Evolutionary conservation across 2,113 vertebrate genomes (phyloP).

Genomic region (Motacilla tschutschensis): DNA sequence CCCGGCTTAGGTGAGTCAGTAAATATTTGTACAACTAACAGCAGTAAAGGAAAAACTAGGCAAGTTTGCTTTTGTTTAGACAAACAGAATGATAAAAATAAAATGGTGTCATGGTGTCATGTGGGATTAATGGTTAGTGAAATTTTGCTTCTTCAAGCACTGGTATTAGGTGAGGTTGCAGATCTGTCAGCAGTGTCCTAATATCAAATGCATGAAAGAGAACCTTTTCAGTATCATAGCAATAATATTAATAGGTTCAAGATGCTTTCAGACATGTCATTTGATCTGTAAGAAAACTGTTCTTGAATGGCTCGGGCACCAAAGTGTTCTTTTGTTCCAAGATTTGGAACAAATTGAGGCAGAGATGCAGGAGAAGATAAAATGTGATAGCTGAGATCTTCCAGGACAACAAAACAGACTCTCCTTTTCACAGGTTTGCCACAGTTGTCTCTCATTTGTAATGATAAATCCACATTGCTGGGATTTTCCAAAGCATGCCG

Average conservation of each 20-base stretch:
- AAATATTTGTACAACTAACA: slow-evolving; percentile 48
- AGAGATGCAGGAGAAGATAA: neutral
- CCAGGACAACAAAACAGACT: neutral
- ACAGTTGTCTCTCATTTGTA: neutral
- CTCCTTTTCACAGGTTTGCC: neutral
- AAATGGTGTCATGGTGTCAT: neutral
- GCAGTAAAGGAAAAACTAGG: slow-evolving; percentile 41
- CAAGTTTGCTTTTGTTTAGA: slow-evolving; percentile 60
- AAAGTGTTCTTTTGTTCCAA: neutral
- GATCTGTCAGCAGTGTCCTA: neutral
- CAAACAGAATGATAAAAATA: slow-evolving; percentile 59
- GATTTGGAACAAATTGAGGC: neutral
- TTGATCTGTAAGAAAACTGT: neutral
- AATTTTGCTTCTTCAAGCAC: slow-evolving; percentile 2
- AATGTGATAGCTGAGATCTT: neutral
- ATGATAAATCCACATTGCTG: neutral
- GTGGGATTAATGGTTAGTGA: neutral
- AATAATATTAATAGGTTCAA: neutral
- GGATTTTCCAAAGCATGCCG: neutral
- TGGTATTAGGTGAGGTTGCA: neutral
- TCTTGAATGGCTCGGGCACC: neutral
- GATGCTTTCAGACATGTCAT: neutral
- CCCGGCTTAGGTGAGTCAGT: slow-evolving; percentile 6
- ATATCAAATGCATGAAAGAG: neutral
- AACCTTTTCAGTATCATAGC: neutral